Evolutionary conservation across 2,797 vertebrate species (phyloP).

Genomic region (Crypturellus tataupa): DNA sequence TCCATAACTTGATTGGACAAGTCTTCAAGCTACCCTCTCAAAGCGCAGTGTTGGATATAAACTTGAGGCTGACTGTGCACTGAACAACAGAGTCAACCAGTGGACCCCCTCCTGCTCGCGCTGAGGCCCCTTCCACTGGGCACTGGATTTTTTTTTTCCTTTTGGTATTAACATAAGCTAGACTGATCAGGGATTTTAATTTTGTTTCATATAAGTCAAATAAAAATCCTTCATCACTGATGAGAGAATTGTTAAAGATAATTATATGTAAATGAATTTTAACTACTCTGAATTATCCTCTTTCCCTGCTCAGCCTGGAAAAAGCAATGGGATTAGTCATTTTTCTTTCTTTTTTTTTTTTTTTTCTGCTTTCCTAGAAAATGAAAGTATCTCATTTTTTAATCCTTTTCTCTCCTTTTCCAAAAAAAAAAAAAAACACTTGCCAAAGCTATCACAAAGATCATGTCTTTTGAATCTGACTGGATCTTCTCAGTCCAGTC

Average conservation of each 20-base stretch:
- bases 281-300: conserved; percentile 10
- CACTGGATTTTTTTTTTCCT: background rate
- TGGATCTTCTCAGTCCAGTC: background rate
- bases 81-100: background rate
- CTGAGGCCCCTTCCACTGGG: background rate
- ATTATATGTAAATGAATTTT: conserved; percentile 54
- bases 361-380: background rate
- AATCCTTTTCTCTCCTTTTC: background rate
- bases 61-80: rapidly evolving
- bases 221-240: background rate
- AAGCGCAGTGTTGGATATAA: background rate
- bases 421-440: background rate
- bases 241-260: conserved; percentile 12
- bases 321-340: background rate
- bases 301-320: background rate
- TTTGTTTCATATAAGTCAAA: conserved; percentile 28
- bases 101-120: background rate
- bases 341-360: background rate
- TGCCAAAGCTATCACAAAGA: background rate
- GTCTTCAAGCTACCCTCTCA: background rate
- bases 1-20: background rate
- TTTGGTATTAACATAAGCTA: background rate
- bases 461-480: background rate
- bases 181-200: conserved; percentile 42
- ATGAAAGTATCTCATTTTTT: background rate